Base-by-base conservation (phyloP, 2,113 vertebrate genomes). In the Serilophus lunatus region DNA sequence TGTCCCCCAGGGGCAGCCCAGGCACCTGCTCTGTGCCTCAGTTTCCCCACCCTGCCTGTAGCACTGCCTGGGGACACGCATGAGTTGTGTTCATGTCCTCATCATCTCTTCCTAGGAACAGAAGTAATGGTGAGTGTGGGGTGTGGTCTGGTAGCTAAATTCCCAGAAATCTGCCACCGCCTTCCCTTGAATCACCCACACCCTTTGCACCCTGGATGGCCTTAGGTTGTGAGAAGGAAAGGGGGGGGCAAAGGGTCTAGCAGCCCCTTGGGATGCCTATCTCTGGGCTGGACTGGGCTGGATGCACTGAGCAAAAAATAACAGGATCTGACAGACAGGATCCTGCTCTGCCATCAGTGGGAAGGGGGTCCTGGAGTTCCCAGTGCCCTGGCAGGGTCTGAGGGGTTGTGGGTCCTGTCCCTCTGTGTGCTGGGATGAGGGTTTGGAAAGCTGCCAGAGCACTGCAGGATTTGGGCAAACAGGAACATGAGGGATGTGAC, bases 341-440 rank as follows among this genome's bases (percentile, higher is more conserved):
- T 28, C 45, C 72, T 70, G 64, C 53, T 72, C 18, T 61, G 54
- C 38, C 33, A 3, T 16, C 35, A 4, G 29, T 0, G 5, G 28
- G 25, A 65, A 36, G 25, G n/a, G 38, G 20, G 3, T 19, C 29
- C 25, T 1, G 7, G 6, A 51, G 45, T 23, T 22, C 53, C 47
- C 28, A 0, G 5, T 3, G 1, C 28, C 82, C 53, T 2, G 0
- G 4, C 0, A 3, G 66, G 51, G 36, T 15, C 6, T 28, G 54
- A 38, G 72, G 65, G 50, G 61, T 80, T 82, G 82, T 0, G 0
- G 33, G 40, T 47, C 25, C 0, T 0, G 15, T 25, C 29, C 6
- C 38, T 24, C 6, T 0, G 2, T 2, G 51, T 23, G 75, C 4
- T 5, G 25, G 84, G 74, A 23, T 57, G 66, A 44, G 24, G 23